Percentiles rank a stretch among this genome's conserved stretches.
Evolutionary conservation across 1,140 invertebrate species (phyloP).

Genomic region (Papilio polytes): DNA sequence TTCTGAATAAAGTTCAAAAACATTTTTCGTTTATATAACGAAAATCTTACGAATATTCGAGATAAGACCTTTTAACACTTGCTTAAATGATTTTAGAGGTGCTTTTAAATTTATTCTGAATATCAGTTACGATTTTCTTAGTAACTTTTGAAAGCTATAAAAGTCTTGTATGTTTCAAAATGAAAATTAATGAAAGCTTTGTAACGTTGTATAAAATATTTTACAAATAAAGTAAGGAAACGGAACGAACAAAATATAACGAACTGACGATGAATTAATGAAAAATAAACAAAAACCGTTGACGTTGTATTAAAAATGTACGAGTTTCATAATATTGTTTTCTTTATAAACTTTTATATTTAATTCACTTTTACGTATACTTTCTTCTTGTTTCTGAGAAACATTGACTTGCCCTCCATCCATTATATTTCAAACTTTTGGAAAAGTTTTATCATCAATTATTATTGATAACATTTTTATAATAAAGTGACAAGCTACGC

Average conservation of each 20-base stretch:
- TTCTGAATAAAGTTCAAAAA: no score
- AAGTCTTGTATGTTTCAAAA: no score
- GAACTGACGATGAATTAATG: not conserved
- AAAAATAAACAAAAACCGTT: not conserved
- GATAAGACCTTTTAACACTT: no score
- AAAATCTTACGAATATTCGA: no score
- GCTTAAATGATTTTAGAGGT: no score
- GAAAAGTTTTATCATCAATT: not conserved
- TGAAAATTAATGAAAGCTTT: no score
- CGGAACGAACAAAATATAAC: not conserved
- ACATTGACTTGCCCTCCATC: not conserved
- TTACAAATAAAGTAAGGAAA: not conserved
- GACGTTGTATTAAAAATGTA: not conserved
- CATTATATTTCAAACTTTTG: constrained; percentile 18
- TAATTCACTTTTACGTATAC: constrained; percentile 1
- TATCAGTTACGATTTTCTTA: no score
- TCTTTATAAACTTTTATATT: constrained; percentile 2
- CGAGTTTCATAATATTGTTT: constrained; percentile 1
- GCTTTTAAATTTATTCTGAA: no score
- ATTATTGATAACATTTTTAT: not conserved
- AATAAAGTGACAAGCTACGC: not conserved
- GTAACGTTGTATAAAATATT: not conserved
- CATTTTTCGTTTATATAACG: no score
- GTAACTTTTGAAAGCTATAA: no score
- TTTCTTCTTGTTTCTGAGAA: constrained; percentile 8